Base-by-base conservation (phyloP, 2,888 invertebrate genomes). In the Hymenopus coronatus region DNA sequence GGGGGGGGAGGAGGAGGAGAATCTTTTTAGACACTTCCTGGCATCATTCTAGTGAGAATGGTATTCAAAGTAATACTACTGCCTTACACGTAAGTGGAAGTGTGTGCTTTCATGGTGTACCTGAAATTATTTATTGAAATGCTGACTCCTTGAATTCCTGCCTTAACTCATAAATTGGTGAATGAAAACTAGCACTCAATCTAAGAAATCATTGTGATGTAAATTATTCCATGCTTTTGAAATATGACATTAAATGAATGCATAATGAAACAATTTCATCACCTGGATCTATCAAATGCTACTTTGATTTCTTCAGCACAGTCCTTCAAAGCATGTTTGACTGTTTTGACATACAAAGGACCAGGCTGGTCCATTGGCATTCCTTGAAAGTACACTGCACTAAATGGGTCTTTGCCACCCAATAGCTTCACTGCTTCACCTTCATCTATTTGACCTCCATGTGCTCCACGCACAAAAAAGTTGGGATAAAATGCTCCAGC, bases 401-500 rank as follows among this genome's bases (percentile, higher is more conserved):
- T 95, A 88, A 95, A 95, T 0, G 98, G 98, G 93, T 98, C 96
- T 54, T 96, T 94, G 0, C 97, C 97, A 28, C 95, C 95, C 0
- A 98, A 93, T 0, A 93, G 92, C 91, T 95, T 96, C 6, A 96
- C 95, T 0, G 97, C 95, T 40, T 95, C 95, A 0, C 95, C 94
- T 92, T 97, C 97, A 90, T 96, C 94, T 0, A 94, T 93, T 88
- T 95, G 94, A 87, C 95, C 94, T 2, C 94, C 94, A 70, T 92
- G 92, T 28, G 93, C 92, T 14, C 93, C 92, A 70, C 95, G 94
- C 28, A 96, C 93, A 93, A 97, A 99, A 93, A 97, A 99, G 93
- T 98, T 96, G 0, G 99, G 99, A 93, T 98, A 99, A 93, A 98
- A 98, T 2, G 98, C 98, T 3, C 97, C 98, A 89, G 97, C 96